Base-by-base conservation (phyloP, 2,797 vertebrate genomes). In the Thamnophis elegans region DNA sequence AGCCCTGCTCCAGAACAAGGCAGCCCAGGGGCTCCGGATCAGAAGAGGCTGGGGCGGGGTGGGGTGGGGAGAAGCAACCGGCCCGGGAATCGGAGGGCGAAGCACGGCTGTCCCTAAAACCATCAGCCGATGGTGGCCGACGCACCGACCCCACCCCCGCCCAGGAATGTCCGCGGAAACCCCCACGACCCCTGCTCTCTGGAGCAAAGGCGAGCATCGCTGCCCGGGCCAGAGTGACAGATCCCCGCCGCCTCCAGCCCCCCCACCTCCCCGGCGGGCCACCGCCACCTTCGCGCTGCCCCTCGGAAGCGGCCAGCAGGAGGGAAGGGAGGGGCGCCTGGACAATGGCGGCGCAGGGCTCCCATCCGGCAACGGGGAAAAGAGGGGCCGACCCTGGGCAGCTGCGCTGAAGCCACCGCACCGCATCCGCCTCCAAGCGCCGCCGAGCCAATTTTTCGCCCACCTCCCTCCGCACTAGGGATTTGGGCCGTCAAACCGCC, bases 371-470 rank as follows among this genome's bases (percentile, higher is more conserved):
- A 78, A 78, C 0, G 9, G 73, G 32, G 73, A 4, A 32, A 42
- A 11, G 32, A 4, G 73, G 73, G 8, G 18, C 18, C 20, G 11
- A 11, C 28, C 68, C n/a, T 42, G 32, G 18, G 18, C 68, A 8
- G 1, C 1, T 1, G 8, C 32, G 2, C 14, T 0, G 32, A 36
- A 16, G 32, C 36, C 8, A 82, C 9, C 3, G 36, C 36, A 9
- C 20, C 18, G 8, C 73, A 20, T 20, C 68, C 7, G 16, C 32
- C 68, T 36, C 32, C 32, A 36, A 73, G 7, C 32, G 1, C 32
- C 16, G 3, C 32, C 62, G 14, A n/a, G 32, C 32, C 16, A 32
- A 32, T 73, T 36, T 36, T 22, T 22, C 7, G 7, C 68, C 18
- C 8, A 78, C 68, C 68, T 22, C 8, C 32, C 18, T 42, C 16